Conservation (phyloP, 2,888 invertebrate species). For the Andrena minutula region DNA sequence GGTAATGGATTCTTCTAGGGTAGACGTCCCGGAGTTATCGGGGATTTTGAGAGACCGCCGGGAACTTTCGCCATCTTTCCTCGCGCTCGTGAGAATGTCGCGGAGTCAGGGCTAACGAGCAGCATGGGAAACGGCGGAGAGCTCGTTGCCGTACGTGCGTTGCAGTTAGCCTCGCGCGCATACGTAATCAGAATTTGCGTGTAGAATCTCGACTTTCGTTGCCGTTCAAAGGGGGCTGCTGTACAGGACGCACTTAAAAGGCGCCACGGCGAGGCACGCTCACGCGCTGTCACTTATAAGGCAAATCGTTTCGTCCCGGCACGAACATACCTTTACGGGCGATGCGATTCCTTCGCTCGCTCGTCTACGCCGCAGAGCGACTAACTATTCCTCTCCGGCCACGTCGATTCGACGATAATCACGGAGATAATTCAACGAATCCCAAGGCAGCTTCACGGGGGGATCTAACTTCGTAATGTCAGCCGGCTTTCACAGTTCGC, state of each 20-base stretch:
- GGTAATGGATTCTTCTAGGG: background rate
- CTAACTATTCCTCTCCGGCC: conserved; percentile 32
- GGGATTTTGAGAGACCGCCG: background rate
- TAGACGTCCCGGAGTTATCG: background rate
- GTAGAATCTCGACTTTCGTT: conserved; percentile 52
- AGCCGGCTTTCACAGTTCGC: conserved; percentile 6
- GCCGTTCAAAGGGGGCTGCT: conserved; percentile 36
- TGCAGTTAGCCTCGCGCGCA: conserved; percentile 57
- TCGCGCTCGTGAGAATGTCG: conserved; percentile 54
- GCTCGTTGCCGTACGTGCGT: conserved; percentile 49
- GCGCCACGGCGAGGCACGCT: conserved; percentile 56
- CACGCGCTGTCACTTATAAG: conserved; percentile 70
- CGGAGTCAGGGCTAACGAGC: conserved; percentile 51
- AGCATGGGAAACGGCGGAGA: conserved; percentile 60
- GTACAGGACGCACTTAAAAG: conserved; percentile 59
- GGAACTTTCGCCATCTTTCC: background rate
- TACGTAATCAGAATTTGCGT: conserved; percentile 64
- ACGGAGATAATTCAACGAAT: conserved; percentile 23
- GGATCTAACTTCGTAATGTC: conserved; percentile 1
- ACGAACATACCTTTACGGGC: conserved; percentile 59
- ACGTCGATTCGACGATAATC: conserved; percentile 55
- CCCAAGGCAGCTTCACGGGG: background rate
- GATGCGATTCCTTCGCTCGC: conserved; percentile 50
- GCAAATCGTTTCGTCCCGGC: conserved; percentile 70
- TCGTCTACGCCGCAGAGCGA: conserved; percentile 23